Evolutionary conservation across 2,888 invertebrate species (phyloP), one percentile per base, ranked within the genome.

Genomic region (Eurytoma californica): DNA sequence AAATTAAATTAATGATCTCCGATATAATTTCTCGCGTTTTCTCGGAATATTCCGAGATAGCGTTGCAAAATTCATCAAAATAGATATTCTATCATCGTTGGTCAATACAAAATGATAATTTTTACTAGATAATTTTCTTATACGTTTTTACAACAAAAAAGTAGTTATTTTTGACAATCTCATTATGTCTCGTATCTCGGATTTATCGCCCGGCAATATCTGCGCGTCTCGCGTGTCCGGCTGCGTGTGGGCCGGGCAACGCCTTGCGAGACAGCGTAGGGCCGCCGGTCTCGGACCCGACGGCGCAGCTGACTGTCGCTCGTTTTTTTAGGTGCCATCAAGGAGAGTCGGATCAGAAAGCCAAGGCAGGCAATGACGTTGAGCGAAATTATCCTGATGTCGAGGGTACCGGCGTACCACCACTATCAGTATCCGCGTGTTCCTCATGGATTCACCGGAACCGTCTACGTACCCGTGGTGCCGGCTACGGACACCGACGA

Each of bases 11-110:
- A 73, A 73, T 57, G 78, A 73, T 72, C 72, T 63, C 57, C 55
- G 68, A 68, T 73, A 78, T 30, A 63, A 61, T 63, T 73, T 78
- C 63, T 73, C 57, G 49, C 77, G 49, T 66, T 73, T 57, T 65
- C 69, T 69, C 39, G 79, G 79, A 79, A 72, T 72, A 79, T 79
- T 75, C 79, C 70, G 14, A 69, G 78, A 78, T 78, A 72, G 55
- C 76, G 51, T 80, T 80, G 80, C 80, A 77, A 80, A 80, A 80
- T 80, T 77, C 70, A 80, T 77, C 69, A 70, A 77, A 70, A 80
- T 77, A 80, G 77, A 80, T 77, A 70, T 80, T 80, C 74, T 77
- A 77, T 77, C 80, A 24, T 74, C 61, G 61, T 80, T 77, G 74
- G 73, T 73, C 80, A 80, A 79, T 69, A 72, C 79, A 75, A 79